Evolutionary conservation across 2,113 vertebrate genomes (phyloP).

Genomic region (Sialia sialis): DNA sequence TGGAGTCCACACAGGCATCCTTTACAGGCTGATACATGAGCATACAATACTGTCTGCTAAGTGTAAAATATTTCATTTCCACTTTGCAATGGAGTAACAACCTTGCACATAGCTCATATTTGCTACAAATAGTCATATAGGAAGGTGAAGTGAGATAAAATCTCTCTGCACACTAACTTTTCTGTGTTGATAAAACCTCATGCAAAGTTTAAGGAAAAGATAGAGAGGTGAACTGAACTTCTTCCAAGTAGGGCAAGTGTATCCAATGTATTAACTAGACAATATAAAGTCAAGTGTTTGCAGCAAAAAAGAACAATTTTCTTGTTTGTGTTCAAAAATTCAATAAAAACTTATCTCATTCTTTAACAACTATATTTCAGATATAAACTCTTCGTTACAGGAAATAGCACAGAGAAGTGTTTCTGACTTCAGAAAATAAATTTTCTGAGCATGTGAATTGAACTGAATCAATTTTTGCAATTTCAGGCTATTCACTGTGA

Average conservation of each 20-base stretch:
- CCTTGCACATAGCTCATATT: background rate
- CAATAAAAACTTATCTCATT: background rate
- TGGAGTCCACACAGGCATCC: background rate
- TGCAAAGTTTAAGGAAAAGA: background rate
- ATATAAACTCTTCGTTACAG: background rate
- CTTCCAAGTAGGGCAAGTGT: background rate
- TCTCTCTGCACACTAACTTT: background rate
- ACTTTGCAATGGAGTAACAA: background rate
- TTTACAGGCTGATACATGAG: background rate
- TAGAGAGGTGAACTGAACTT: background rate
- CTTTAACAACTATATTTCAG: background rate
- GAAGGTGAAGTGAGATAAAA: background rate
- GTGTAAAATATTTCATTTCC: background rate
- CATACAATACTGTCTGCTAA: background rate
- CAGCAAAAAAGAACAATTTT: background rate
- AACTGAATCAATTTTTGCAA: constrained; percentile 20
- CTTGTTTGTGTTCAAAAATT: background rate
- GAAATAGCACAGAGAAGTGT: background rate
- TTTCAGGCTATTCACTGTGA: constrained; percentile 12
- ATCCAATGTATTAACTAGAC: background rate
- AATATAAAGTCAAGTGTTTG: background rate
- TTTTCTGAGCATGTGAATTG: constrained; percentile 8
- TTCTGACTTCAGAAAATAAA: background rate
- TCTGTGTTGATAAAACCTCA: background rate
- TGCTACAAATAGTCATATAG: background rate